A percentile compares a stretch with the other conserved stretches of the same genome.
These are phyloP conservation scores for Steinernema feltiae DNA, from an alignment of 1,140 invertebrate genomes.

Conservation along the genomic window DNA sequence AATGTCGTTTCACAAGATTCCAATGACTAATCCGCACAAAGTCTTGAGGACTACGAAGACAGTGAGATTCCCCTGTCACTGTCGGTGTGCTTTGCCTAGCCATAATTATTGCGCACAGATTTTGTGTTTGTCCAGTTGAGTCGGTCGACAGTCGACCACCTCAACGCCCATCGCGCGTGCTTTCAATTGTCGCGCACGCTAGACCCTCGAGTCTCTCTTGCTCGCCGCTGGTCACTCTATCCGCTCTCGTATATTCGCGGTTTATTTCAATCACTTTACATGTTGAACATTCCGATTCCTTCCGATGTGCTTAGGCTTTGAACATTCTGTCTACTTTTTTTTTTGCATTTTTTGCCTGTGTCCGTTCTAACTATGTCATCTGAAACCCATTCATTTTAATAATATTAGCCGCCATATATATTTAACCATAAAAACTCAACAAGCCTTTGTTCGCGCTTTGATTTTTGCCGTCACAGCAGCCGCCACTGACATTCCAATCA, in stretches of 20 bases:
- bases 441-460: no score
- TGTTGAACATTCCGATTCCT: neutral
- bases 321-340: neutral
- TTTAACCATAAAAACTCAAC: no score
- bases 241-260: neutral
- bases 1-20: no score
- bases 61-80: neutral
- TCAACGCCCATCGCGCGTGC: neutral
- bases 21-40: neutral
- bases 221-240: neutral
- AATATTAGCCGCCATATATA: no score
- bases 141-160: neutral
- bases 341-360: no score
- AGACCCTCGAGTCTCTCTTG: neutral
- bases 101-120: neutral
- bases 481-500: neutral
- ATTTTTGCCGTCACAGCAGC: no score
- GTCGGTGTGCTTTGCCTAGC: neutral
- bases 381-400: no score
- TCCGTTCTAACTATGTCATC: no score
- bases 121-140: conserved; percentile 1
- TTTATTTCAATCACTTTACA: neutral
- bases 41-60: no score
- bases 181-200: conserved; percentile 7
- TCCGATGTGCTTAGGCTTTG: neutral